Evolutionary conservation across 1,140 invertebrate species (phyloP).

Genomic region (Saccostrea echinata): DNA sequence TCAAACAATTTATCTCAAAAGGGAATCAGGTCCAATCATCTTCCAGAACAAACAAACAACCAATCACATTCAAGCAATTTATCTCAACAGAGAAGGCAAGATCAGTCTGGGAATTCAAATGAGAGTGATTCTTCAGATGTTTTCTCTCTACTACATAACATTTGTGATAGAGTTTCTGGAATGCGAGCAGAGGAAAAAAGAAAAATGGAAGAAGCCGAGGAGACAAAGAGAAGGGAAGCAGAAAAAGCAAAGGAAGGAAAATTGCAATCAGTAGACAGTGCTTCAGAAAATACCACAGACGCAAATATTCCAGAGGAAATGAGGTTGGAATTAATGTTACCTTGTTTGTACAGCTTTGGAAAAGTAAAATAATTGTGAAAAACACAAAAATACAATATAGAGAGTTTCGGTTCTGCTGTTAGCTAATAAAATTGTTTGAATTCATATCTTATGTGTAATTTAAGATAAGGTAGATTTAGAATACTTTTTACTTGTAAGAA

Average conservation of each 20-base stretch:
- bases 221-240: background rate
- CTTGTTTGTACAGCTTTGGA: too few relatives aligned
- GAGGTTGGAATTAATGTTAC: background rate
- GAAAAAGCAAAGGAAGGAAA: background rate
- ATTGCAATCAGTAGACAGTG: background rate
- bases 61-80: background rate
- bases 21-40: background rate
- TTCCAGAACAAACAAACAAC: background rate
- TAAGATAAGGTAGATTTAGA: too few relatives aligned
- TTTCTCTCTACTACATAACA: background rate
- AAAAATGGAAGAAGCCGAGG: background rate
- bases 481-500: too few relatives aligned
- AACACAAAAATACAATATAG: too few relatives aligned
- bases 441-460: too few relatives aligned
- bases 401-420: too few relatives aligned
- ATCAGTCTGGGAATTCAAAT: background rate
- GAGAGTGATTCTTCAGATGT: background rate
- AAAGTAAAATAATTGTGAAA: too few relatives aligned
- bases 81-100: background rate
- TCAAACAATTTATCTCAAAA: background rate
- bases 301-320: background rate
- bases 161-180: constrained; percentile 9
- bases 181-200: constrained; percentile 11
- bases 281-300: background rate
- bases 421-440: too few relatives aligned